phyloP scores from a whole-genome alignment of 2,113 vertebrate genomes.

The Ammodytes dubius region DNA sequence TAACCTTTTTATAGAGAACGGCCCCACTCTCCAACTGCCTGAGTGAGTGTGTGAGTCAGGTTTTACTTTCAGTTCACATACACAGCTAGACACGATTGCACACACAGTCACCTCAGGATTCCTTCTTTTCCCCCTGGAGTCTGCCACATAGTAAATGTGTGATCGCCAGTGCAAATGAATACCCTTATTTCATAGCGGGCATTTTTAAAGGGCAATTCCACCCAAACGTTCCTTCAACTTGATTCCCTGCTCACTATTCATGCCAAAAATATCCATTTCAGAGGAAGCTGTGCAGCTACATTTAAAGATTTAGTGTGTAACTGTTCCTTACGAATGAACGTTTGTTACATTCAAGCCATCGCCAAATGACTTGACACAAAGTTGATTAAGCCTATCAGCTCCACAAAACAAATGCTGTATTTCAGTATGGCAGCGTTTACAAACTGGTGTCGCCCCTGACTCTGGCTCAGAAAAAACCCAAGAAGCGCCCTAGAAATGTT shows the following conservation, averaged over 20 bases:
- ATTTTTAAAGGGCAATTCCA: constrained; percentile 14
- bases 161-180: background rate
- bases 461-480: too few relatives aligned
- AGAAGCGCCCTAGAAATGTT: too few relatives aligned
- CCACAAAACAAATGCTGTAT: too few relatives aligned
- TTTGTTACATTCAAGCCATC: too few relatives aligned
- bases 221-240: background rate
- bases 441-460: too few relatives aligned
- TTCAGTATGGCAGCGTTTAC: too few relatives aligned
- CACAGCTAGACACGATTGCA: background rate
- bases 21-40: background rate
- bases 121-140: background rate
- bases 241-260: background rate
- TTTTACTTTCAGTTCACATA: constrained; percentile 10
- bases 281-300: constrained; percentile 16
- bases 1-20: background rate
- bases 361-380: too few relatives aligned
- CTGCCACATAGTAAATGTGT: background rate
- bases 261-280: constrained; percentile 23
- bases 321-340: too few relatives aligned
- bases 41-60: constrained; percentile 22
- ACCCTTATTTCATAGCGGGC: background rate
- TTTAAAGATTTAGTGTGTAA: background rate
- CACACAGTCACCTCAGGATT: background rate
- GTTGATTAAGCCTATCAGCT: too few relatives aligned